Evolutionary conservation across 1,140 invertebrate genomes (phyloP).

Genomic region (Drosophila parvula): DNA sequence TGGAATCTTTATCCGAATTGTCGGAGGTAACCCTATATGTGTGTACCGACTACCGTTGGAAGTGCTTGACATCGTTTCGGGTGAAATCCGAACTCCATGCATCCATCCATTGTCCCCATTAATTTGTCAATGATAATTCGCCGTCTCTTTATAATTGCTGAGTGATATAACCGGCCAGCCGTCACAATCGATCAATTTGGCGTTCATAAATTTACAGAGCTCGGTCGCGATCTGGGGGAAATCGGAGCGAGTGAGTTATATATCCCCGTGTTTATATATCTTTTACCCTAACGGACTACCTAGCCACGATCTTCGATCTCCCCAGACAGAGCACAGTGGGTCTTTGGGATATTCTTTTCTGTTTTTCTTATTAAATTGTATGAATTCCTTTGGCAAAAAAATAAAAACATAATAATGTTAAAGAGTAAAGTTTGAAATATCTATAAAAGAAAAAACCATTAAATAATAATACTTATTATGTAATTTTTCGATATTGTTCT

Average conservation of each 20-base stretch:
- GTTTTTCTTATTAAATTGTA: no score
- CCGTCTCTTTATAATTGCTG: constrained; percentile 61
- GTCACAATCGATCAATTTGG: constrained; percentile 75
- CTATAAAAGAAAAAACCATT: not conserved
- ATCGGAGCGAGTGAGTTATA: constrained; percentile 55
- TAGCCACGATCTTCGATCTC: constrained; percentile 61
- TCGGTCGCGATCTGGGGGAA: not conserved
- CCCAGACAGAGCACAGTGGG: constrained; percentile 1
- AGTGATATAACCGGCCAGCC: constrained; percentile 62
- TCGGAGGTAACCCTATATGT: constrained; percentile 43
- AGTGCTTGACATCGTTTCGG: constrained; percentile 74
- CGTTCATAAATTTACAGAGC: constrained; percentile 51
- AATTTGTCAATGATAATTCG: constrained; percentile 76
- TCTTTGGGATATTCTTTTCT: no score
- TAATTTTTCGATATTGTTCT: not conserved
- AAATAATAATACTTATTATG: not conserved
- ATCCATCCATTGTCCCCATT: constrained; percentile 50
- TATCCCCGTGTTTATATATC: constrained; percentile 60
- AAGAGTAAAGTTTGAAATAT: not conserved
- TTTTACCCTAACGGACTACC: constrained; percentile 50
- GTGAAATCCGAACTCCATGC: constrained; percentile 38
- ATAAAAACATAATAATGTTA: not conserved
- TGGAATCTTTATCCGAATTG: constrained; percentile 60
- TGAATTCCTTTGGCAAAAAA: no score
- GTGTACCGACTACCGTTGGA: constrained; percentile 54